phyloP scores from a whole-genome alignment of 1,140 invertebrate genomes.

The Hypothenemus hampei region DNA sequence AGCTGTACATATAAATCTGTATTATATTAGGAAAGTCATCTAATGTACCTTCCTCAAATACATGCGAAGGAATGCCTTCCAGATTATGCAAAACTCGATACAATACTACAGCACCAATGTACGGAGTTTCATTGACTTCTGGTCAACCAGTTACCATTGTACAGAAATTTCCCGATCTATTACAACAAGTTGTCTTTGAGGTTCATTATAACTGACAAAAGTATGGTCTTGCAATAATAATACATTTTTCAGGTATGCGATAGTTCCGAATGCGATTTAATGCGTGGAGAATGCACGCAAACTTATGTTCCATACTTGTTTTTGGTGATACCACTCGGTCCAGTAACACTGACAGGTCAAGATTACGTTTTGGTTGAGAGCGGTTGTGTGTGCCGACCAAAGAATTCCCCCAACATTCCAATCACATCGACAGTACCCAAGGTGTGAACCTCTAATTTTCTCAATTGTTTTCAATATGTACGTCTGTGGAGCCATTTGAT shows the following conservation, averaged over 20 bases:
- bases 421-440: conserved; percentile 41
- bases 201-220: conserved; percentile 45
- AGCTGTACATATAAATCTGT: not conserved
- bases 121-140: conserved; percentile 84
- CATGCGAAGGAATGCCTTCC: conserved; percentile 60
- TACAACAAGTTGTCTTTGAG: conserved; percentile 90
- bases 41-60: conserved; percentile 33
- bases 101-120: conserved; percentile 90
- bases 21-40: conserved; percentile 39
- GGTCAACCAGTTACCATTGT: conserved; percentile 90
- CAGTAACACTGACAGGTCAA: conserved; percentile 84
- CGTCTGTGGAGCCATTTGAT: too few relatives aligned
- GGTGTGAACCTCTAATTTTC: too few relatives aligned
- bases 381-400: conserved; percentile 85
- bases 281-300: conserved; percentile 84
- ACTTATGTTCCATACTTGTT: conserved; percentile 89
- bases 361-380: conserved; percentile 90
- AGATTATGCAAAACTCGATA: conserved; percentile 80
- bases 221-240: not conserved
- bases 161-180: conserved; percentile 89
- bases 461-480: too few relatives aligned
- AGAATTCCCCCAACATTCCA: conserved; percentile 56
- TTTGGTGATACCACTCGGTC: conserved; percentile 82
- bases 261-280: conserved; percentile 75
- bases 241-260: conserved; percentile 41